Evolutionary conservation across 2,888 invertebrate genomes (phyloP).

Genomic region (Aelia acuminata): DNA sequence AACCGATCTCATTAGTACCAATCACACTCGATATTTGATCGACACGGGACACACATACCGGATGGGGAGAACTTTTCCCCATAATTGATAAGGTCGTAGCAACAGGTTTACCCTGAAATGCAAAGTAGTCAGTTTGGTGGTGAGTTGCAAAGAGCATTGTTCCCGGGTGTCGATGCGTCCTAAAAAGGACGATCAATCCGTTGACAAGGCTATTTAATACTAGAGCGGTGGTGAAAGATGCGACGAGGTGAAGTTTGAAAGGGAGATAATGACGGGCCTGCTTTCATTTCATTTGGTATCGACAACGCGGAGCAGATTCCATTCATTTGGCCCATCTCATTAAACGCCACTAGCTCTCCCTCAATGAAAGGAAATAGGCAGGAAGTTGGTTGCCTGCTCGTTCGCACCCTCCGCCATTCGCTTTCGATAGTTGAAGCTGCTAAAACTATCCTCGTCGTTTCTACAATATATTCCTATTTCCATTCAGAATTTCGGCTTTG

Average conservation of each 20-base stretch:
- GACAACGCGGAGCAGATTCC: background rate
- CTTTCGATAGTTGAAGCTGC: slow-evolving; percentile 4
- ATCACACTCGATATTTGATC: background rate
- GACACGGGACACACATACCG: background rate
- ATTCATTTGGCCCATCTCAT: slow-evolving; percentile 44
- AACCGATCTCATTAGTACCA: background rate
- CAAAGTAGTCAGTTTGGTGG: slow-evolving; percentile 33
- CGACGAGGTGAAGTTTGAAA: slow-evolving; percentile 54
- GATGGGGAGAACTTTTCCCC: background rate
- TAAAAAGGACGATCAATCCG: slow-evolving; percentile 6
- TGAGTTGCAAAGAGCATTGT: slow-evolving; percentile 39
- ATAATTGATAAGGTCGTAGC: background rate
- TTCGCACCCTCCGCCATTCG: background rate
- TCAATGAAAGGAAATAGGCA: slow-evolving; percentile 4
- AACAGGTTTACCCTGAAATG: slow-evolving; percentile 10
- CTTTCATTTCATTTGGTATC: slow-evolving; percentile 41
- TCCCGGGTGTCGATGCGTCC: background rate
- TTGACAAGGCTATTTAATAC: slow-evolving; percentile 52
- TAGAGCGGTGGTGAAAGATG: slow-evolving; percentile 55
- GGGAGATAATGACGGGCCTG: slow-evolving; percentile 50
- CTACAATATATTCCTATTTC: background rate
- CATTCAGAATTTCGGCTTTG: background rate
- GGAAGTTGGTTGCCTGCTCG: slow-evolving; percentile 9
- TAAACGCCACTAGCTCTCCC: slow-evolving; percentile 43
- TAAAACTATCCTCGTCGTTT: background rate